Base-by-base conservation (phyloP, 2,888 invertebrate species). In the Leptothorax acervorum region DNA sequence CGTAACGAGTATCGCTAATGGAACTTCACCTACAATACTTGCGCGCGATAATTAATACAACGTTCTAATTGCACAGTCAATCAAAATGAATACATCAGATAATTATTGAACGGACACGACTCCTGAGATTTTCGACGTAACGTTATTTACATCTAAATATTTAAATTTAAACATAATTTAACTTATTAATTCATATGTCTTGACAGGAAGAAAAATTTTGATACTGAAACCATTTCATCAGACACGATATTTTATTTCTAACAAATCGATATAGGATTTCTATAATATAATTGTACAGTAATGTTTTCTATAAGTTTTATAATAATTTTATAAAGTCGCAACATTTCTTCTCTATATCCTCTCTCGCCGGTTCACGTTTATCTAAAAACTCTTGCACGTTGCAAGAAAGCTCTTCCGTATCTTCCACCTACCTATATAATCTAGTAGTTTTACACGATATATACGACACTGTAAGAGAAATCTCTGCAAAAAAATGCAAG, bases 11-110 rank as follows among this genome's bases (percentile, higher is more conserved):
- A 42, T 51, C 53, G 12, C 53, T 65, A 53, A 76, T 42, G 39
- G 39, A 76, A 65, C 66, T n/a, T 76, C 65, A 65, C n/a, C 42
- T 66, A 51, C 65, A 65, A 76, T 53, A 53, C 42, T 55, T 12
- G 42, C 1, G 51, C 39, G 0, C 28, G 28, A 53, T 55, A 76
- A 76, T 76, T 53, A 23, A 23, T 23, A 48, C 15, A 42, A 63
- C 6, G 3, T 62, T 62, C 51, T 53, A 66, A 42, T 76, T 66
- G 18, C 23, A 53, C 35, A 42, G 63, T 51, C 42, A 74, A 53
- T 60, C 60, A 60, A 45, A 74, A 60, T 60, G 31, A 9, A 74
- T 75, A 75, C 5, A 39, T 35, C 63, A 65, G 15, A 5, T 35
- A 23, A 39, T 63, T 35, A 23, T 15, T 39, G 3, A 35, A 63